Evolutionary conservation across 2,113 vertebrate species (phyloP).

Genomic region (Vidua macroura): DNA sequence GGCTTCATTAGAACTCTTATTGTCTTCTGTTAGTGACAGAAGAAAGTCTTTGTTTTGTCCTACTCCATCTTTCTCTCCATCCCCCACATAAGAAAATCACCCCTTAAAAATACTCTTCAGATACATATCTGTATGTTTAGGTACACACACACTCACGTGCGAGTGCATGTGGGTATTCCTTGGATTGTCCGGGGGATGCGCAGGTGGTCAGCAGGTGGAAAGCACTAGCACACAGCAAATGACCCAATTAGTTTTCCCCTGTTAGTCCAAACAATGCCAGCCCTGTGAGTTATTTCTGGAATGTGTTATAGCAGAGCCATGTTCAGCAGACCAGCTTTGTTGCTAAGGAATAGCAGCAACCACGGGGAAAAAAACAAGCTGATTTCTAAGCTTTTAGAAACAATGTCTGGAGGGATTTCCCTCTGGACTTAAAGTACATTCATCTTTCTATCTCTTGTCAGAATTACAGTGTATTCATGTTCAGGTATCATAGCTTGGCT

Average conservation of each 20-base stretch:
- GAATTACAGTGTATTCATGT: not conserved
- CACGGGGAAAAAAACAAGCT: not conserved
- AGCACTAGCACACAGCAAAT: not conserved
- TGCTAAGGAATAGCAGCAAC: slow-evolving; percentile 52
- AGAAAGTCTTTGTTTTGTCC: not conserved
- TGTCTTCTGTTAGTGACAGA: not conserved
- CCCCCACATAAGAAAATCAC: not conserved
- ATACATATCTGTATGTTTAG: rapidly evolving
- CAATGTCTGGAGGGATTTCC: slow-evolving; percentile 47
- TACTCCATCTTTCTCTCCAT: not conserved
- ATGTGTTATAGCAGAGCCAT: slow-evolving; percentile 2
- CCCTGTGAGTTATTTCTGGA: slow-evolving; percentile 43
- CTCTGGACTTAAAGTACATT: not conserved
- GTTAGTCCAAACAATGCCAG: slow-evolving; percentile 5
- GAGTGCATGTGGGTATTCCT: not conserved
- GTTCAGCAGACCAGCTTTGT: slow-evolving; percentile 27
- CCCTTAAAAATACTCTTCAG: not conserved
- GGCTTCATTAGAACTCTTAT: not conserved
- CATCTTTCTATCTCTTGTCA: slow-evolving; percentile 14
- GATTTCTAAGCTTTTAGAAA: slow-evolving; percentile 44
- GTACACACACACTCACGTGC: rapidly evolving
- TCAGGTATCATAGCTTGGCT: slow-evolving; percentile 12
- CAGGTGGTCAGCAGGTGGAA: slow-evolving; percentile 19
- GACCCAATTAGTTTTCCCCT: not conserved
- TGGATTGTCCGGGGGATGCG: rapidly evolving